Evolutionary conservation across 2,113 vertebrate genomes (phyloP), one percentile per base, ranked within the genome.

Genomic region (Chloebia gouldiae): DNA sequence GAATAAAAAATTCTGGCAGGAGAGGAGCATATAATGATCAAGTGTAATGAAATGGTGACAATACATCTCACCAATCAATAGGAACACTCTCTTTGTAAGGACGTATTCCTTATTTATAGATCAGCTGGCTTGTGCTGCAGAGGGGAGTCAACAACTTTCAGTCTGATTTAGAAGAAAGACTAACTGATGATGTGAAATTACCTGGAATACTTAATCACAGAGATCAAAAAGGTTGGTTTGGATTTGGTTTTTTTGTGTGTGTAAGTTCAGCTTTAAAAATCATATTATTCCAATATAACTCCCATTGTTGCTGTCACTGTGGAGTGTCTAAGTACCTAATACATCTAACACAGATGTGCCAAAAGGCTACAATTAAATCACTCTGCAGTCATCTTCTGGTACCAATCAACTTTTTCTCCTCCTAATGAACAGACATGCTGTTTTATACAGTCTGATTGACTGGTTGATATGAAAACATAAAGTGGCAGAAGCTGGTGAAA

Each of bases 291-390:
- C 90, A 88, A 37, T 94, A 78, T 71, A 93, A 91, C 80, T 94
- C 63, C 64, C 92, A 95, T 83, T 95, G 88, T 94, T 93, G 80
- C 93, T 94, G 75, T 94, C 80, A 92, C n/a, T 64, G 47, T 79
- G 37, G 77, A 91, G 71, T 68, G 59, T 81, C 72, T 93, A 72
- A 96, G 54, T 77, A 51, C 54, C 87, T 94, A 69, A 94, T 81
- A 40, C 39, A 92, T 86, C 82, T 81, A 87, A 93, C 76, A 81
- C 72, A 93, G 93, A 92, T 66, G 81, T 95, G 87, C 92, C 88
- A 93, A 96, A 96, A 76, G 84, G 79, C 87, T 93, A 63, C 95
- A 96, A 96, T 96, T 96, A 97, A 96, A 95, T 94, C 92, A 93
- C 47, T 92, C 88, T 77, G 70, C 79, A 66, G 91, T 96, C 91